phyloP scores from a whole-genome alignment of 2,888 invertebrate genomes.

The Ichneumoninae sp. region DNA sequence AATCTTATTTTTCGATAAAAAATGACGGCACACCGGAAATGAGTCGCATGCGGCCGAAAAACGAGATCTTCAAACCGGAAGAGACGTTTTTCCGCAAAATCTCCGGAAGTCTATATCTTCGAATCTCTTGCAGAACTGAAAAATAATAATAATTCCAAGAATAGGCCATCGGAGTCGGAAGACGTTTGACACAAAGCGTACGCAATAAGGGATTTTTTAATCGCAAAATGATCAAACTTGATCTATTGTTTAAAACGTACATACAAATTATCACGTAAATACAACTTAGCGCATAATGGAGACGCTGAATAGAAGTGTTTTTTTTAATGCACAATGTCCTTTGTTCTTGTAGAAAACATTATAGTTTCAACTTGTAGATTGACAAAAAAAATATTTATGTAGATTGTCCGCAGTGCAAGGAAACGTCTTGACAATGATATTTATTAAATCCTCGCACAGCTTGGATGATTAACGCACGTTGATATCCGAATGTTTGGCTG shows the following conservation, averaged over 20 bases:
- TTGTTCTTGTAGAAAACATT: too few species aligned
- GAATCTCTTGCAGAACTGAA: neutral
- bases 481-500: conserved; percentile 85
- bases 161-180: neutral
- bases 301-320: neutral
- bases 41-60: neutral
- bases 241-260: neutral
- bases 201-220: neutral
- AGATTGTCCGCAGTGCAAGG: too few species aligned
- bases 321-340: neutral
- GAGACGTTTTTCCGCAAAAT: neutral
- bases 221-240: neutral
- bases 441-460: neutral
- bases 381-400: neutral
- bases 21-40: neutral
- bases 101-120: neutral
- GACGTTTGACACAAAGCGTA: neutral
- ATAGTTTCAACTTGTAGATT: too few species aligned
- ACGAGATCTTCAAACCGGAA: too few species aligned
- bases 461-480: conserved; percentile 48
- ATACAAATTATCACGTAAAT: neutral
- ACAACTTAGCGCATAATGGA: neutral
- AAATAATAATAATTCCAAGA: neutral
- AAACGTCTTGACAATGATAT: neutral
- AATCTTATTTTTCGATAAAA: too few species aligned